A percentile compares a stretch with the other conserved stretches of the same genome.
Conservation (phyloP, 2,888 invertebrate genomes). For the Cosmia trapezina region DNA sequence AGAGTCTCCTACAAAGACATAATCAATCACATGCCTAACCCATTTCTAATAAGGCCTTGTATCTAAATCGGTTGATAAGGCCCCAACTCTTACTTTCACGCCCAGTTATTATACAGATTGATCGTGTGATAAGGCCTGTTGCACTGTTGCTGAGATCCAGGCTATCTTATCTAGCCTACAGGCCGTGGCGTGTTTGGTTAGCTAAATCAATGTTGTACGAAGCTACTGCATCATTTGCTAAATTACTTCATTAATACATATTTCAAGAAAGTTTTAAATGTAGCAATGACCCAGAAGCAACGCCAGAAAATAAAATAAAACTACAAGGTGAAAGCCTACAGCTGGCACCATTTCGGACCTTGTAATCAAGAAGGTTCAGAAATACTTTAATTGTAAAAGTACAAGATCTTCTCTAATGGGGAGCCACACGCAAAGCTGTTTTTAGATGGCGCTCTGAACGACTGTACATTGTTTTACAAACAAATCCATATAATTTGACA, state of each 20-base stretch:
- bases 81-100: slow-evolving; percentile 37
- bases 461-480: too few relatives aligned
- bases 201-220: slow-evolving; percentile 54
- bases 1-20: background rate
- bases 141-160: slow-evolving; percentile 47
- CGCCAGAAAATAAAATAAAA: background rate
- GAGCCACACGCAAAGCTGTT: too few relatives aligned
- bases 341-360: background rate
- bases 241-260: slow-evolving; percentile 16
- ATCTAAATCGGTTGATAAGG: slow-evolving; percentile 30
- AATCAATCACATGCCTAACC: slow-evolving; percentile 23
- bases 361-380: background rate
- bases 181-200: slow-evolving; percentile 54
- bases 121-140: slow-evolving; percentile 41
- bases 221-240: slow-evolving; percentile 47
- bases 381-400: background rate
- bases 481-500: too few relatives aligned
- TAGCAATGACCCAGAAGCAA: background rate
- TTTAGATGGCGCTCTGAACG: too few relatives aligned
- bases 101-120: slow-evolving; percentile 31
- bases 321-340: background rate
- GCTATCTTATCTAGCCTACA: slow-evolving; percentile 58
- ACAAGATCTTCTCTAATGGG: background rate
- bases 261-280: background rate
- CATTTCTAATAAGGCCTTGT: slow-evolving; percentile 26